Evolutionary conservation across 1,140 invertebrate genomes (phyloP), one percentile per base, ranked within the genome.

Genomic region (Ostrea edulis): DNA sequence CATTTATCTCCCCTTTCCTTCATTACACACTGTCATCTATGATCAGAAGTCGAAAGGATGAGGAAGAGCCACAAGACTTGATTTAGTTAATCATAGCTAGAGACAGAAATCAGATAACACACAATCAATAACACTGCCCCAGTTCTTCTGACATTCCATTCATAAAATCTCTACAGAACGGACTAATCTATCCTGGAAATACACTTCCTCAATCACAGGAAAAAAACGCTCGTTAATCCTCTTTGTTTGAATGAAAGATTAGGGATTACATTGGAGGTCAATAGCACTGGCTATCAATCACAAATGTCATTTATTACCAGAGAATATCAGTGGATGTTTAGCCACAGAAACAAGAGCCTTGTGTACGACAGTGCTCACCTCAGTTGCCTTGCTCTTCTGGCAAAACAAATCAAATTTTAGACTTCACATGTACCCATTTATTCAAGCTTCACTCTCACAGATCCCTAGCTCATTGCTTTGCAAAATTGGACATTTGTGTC

Each of bases 191-290:
- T 35, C n/a, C 7, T 29, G 29, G 29, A 71, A 35, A 9, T 58
- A 71, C 25, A 71, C 68, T 77, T 77, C 68, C 68, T 77, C 25
- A 8, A 77, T 35, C 25, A 29, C 68, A 17, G 25, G 0, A 9
- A 35, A 77, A 62, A 62, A 35, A 29, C 25, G 25, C 29, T 77
- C 68, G 25, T 77, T 77, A 77, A 77, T 77, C 68, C 65, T 77
- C 68, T 29, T 77, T 77, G 68, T 44, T 29, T 25, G 68, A 77
- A 77, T 77, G 68, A 77, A 29, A 77, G 68, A 77, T 77, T 22
- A 25, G 9, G 29, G 68, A 77, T 77, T 44, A 77, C 5, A 14
- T 77, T 14, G 11, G 25, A 35, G 68, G 68, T 77, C 22, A 77
- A 35, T 25, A 77, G 14, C 12, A 25, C 68, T 35, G 14, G 68